Evolutionary conservation across 2,113 vertebrate species (phyloP), one percentile per base, ranked within the genome.

Genomic region (Myodes glareolus): DNA sequence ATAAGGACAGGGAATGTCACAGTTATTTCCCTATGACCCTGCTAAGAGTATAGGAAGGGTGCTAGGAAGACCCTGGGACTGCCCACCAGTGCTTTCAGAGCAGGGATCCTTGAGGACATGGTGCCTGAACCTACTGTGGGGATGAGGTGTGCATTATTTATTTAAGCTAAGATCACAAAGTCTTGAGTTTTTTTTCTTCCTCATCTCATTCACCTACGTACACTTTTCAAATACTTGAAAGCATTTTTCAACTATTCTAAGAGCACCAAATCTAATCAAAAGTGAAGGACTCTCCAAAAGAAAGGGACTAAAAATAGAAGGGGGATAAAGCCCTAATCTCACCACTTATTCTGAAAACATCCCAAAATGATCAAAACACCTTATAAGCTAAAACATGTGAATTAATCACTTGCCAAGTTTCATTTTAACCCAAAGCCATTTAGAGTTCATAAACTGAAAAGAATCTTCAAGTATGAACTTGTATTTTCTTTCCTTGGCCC

Each of bases 281-380:
- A 97, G 92, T 94, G 90, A 95, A 96, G 97, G 96, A 94, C 95
- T 98, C 97, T 98, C 80, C 70, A 98, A 95, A 98, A 94, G 84
- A 98, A 98, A 96, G 96, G 95, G 97, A 97, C 97, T 98, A 98
- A 98, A 98, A 98, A 98, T 98, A 98, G 98, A 98, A 97, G 88
- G 70, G 31, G 70, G 45, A 97, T 92, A 31, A 88, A 0, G 0
- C 89, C 89, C 91, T 95, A 97, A 98, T 98, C 98, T 98, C 96
- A 98, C 97, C 98, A 98, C 98, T 99, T 98, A 98, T 98, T 98
- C 98, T 98, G 97, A 98, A 98, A 99, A 98, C 98, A 98, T 97
- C 96, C 97, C 98, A 98, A 91, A 98, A 98, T 98, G 97, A 98
- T 98, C 98, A 98, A 98, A 98, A 98, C 98, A 98, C 96, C 98